Evolutionary conservation across 1,140 invertebrate genomes (phyloP).

Genomic region (Procambarus clarkii): DNA sequence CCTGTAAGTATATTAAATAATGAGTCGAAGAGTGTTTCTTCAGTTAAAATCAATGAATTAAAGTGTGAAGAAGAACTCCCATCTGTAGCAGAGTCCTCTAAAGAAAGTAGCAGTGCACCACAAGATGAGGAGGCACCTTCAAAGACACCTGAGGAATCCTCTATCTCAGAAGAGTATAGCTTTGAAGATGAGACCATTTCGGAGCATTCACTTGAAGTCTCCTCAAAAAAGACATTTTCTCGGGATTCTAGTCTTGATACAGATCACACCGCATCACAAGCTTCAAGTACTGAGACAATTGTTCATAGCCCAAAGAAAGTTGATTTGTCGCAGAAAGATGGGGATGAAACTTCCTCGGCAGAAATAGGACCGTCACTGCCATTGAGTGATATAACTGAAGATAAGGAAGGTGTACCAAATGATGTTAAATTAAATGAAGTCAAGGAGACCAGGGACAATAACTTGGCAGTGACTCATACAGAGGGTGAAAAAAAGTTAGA

Average conservation of each 20-base stretch:
- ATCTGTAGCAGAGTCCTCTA: neutral
- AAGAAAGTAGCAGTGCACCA: neutral
- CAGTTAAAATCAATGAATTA: neutral
- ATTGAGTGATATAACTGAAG: conserved; percentile 4
- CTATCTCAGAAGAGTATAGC: conserved; percentile 55
- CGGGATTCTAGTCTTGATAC: conserved; percentile 59
- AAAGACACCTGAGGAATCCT: conserved; percentile 20
- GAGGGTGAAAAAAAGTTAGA: conserved; percentile 55
- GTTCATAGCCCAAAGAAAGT: conserved; percentile 65
- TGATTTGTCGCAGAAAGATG: conserved; percentile 36
- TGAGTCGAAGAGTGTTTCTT: neutral
- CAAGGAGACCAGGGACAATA: neutral
- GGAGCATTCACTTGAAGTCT: conserved; percentile 18
- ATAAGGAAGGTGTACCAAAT: neutral
- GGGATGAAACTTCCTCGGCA: neutral
- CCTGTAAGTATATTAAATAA: neutral
- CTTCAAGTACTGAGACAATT: conserved; percentile 70
- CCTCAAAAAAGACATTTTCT: conserved; percentile 38
- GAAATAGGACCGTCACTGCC: conserved; percentile 11
- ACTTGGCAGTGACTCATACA: neutral
- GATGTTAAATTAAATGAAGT: conserved; percentile 5
- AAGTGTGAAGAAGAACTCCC: neutral
- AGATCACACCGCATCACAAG: conserved; percentile 53
- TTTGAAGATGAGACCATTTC: conserved; percentile 47
- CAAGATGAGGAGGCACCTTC: conserved; percentile 11